Percentiles rank a stretch among this genome's conserved stretches.
Evolutionary conservation across 2,113 vertebrate species (phyloP).

Genomic region (Bujurquina vittata): DNA sequence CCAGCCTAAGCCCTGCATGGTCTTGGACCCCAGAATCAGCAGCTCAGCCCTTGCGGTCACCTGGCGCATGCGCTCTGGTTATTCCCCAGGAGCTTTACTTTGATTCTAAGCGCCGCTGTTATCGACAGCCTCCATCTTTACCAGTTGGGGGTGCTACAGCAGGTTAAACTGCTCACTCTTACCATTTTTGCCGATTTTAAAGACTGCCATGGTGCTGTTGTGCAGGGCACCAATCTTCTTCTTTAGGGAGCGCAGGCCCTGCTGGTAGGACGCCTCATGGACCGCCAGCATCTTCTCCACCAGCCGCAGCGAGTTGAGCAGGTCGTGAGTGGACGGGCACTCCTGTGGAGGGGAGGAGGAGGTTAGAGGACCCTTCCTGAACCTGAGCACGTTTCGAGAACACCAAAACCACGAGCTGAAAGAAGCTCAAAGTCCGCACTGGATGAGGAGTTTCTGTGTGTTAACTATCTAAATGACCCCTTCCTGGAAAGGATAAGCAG

Average conservation of each 20-base stretch:
- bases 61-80: background rate
- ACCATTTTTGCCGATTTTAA: constrained; percentile 57
- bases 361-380: background rate
- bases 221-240: constrained; percentile 82
- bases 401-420: background rate
- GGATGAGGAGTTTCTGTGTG: background rate
- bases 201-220: constrained; percentile 67
- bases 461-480: background rate
- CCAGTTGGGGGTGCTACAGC: background rate
- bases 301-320: constrained; percentile 73
- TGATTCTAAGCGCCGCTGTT: background rate
- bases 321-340: constrained; percentile 78
- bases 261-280: constrained; percentile 82
- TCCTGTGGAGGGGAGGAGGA: constrained; percentile 60
- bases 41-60: background rate
- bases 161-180: background rate
- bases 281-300: constrained; percentile 84
- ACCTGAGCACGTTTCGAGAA: background rate
- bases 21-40: no score
- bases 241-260: constrained; percentile 67
- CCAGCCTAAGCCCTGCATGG: background rate
- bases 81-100: background rate
- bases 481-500: no score
- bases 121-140: background rate
- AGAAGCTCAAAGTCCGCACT: accelerated